phyloP scores from a whole-genome alignment of 2,113 vertebrate species.

The Campylomormyrus numenius region DNA sequence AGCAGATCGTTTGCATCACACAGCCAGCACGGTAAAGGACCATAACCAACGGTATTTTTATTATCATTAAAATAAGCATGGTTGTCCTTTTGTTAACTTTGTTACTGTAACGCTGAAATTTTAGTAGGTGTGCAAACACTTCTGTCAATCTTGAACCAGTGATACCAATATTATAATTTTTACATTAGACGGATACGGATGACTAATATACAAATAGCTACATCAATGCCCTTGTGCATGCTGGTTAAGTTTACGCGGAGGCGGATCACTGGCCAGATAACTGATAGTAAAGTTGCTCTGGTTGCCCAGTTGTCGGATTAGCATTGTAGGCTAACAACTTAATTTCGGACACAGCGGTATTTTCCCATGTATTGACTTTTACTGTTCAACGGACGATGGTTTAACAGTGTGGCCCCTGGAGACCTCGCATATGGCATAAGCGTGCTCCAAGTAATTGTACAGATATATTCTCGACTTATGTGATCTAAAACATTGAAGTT shows the following conservation, averaged over 20 bases:
- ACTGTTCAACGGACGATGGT: not conserved
- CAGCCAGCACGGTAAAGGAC: not conserved
- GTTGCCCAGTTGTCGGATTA: not conserved
- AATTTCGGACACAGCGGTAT: not conserved
- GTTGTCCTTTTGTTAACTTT: not conserved
- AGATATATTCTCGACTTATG: not conserved
- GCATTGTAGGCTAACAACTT: not conserved
- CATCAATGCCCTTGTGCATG: not conserved
- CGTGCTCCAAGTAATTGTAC: not conserved
- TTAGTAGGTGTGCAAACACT: not conserved
- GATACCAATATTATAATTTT: not conserved
- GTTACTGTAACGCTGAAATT: not conserved
- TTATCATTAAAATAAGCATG: not conserved
- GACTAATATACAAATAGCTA: not conserved
- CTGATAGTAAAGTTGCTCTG: not conserved
- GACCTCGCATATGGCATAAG: not conserved
- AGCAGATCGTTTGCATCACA: not conserved
- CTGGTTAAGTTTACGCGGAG: not conserved
- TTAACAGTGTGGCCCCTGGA: not conserved
- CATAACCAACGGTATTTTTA: slow-evolving; percentile 8
- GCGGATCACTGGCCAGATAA: not conserved
- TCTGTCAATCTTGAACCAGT: not conserved
- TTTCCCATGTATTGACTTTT: not conserved
- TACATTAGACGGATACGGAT: not conserved
- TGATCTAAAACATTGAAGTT: not conserved